These are phyloP conservation scores for Catharus minimus DNA, from an alignment of 2,113 vertebrate species.

Conservation along the genomic window DNA sequence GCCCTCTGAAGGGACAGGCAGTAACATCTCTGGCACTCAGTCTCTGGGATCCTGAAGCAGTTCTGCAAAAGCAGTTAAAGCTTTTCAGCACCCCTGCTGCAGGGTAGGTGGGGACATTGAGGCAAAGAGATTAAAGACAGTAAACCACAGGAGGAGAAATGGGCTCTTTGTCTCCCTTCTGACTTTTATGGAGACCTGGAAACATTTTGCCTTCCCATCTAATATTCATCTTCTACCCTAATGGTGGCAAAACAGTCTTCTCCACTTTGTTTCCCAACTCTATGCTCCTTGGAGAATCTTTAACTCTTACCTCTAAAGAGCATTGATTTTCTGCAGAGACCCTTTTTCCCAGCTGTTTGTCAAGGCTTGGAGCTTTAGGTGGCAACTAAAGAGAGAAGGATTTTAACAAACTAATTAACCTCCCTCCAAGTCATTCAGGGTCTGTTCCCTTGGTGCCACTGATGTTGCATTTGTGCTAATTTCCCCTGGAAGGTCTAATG, in stretches of 20 bases:
- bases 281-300: neutral
- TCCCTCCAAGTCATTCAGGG: neutral
- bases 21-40: neutral
- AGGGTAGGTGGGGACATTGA: neutral
- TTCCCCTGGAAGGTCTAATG: neutral
- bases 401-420: neutral
- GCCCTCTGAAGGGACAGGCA: accelerated
- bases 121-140: neutral
- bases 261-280: neutral
- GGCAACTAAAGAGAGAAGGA: neutral
- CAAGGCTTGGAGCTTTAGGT: neutral
- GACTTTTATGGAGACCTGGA: neutral
- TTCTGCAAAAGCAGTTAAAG: neutral
- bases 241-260: neutral
- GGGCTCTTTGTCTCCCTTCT: neutral
- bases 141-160: neutral
- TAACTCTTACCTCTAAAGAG: neutral
- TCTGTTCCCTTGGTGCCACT: neutral
- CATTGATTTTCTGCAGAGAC: neutral
- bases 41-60: neutral
- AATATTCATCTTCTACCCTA: neutral
- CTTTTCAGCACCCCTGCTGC: neutral
- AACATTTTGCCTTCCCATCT: neutral
- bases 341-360: neutral
- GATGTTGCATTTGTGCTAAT: neutral